phyloP scores from a whole-genome alignment of 2,888 invertebrate species.

The Rotaria macrura region DNA sequence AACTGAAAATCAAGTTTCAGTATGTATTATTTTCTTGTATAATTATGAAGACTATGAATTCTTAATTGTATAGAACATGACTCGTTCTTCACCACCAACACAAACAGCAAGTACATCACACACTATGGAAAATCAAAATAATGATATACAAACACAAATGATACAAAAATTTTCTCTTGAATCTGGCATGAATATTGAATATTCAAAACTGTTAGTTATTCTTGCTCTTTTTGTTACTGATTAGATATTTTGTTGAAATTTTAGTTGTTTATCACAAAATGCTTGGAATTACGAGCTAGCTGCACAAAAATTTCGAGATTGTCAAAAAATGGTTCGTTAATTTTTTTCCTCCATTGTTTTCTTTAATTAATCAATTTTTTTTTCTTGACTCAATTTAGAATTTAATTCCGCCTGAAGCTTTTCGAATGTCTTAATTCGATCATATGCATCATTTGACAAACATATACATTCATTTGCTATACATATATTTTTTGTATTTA shows the following conservation, averaged over 20 bases:
- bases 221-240: neutral
- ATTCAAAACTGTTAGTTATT: neutral
- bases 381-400: neutral
- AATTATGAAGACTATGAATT: neutral
- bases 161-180: neutral
- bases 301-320: neutral
- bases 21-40: neutral
- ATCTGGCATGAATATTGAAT: conserved; percentile 1
- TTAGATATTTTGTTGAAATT: neutral
- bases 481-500: conserved; percentile 4
- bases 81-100: neutral
- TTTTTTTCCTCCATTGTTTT: neutral
- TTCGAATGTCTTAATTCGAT: neutral
- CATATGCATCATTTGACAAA: neutral
- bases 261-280: neutral
- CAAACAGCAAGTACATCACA: neutral
- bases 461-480: neutral
- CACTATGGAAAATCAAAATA: neutral
- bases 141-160: neutral
- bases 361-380: neutral
- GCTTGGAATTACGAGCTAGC: neutral
- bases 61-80: neutral
- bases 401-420: neutral
- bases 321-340: neutral
- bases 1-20: neutral